These are phyloP conservation scores for Drosophila takahashii DNA, from an alignment of 1,140 invertebrate species.

Conservation along the genomic window DNA sequence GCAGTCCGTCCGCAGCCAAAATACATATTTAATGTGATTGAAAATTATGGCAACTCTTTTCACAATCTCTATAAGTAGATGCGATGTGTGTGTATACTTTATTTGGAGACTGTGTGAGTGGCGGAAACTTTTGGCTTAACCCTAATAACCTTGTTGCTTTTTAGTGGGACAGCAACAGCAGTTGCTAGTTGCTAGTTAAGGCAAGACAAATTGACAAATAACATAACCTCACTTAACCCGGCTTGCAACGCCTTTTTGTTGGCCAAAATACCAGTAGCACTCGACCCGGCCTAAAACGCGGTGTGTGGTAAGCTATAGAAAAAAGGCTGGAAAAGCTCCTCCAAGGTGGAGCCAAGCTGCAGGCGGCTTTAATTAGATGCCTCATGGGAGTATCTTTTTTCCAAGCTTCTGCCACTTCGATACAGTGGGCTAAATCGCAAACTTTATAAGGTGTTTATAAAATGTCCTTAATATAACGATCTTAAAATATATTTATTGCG, in stretches of 20 bases:
- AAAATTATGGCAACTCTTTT: conserved; percentile 67
- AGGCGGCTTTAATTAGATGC: conserved; percentile 71
- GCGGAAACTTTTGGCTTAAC: conserved; percentile 59
- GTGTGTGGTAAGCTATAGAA: conserved; percentile 37
- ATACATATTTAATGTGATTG: conserved; percentile 72
- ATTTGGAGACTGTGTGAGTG: not conserved
- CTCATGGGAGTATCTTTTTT: conserved; percentile 52
- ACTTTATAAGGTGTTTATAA: too few relatives aligned
- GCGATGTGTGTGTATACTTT: conserved; percentile 17
- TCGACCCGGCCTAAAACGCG: conserved; percentile 26
- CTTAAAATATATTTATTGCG: too few relatives aligned
- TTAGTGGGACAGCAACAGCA: conserved; percentile 41
- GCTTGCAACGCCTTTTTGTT: conserved; percentile 69
- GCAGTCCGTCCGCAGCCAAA: conserved; percentile 8
- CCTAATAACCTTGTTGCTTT: conserved; percentile 74
- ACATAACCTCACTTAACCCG: conserved; percentile 80
- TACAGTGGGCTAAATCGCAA: conserved; percentile 31
- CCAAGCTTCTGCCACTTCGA: conserved; percentile 8
- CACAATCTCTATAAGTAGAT: conserved; percentile 17
- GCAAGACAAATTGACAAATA: conserved; percentile 82
- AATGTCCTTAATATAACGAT: too few relatives aligned
- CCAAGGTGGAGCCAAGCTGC: conserved; percentile 27
- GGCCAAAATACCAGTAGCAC: conserved; percentile 51
- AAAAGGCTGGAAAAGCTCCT: conserved; percentile 28
- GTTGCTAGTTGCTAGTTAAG: conserved; percentile 57